phyloP scores from a whole-genome alignment of 2,888 invertebrate species.

The Chloromyia formosa region DNA sequence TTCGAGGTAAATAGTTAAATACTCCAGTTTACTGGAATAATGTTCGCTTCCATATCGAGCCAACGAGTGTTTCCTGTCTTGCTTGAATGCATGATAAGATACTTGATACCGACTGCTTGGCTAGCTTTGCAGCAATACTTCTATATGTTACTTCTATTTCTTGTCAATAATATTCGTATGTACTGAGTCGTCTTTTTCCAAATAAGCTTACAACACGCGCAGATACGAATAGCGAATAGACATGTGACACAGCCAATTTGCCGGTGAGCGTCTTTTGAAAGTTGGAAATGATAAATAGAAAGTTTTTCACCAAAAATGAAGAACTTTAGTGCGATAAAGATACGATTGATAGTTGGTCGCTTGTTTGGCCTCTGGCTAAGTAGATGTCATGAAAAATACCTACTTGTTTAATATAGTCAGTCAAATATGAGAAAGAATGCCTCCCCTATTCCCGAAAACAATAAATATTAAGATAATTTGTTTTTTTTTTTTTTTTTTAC shows the following conservation, averaged over 20 bases:
- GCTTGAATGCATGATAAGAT: slow-evolving; percentile 20
- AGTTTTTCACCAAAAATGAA: slow-evolving; percentile 36
- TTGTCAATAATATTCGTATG: not conserved
- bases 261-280: slow-evolving; percentile 19
- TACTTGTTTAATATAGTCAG: too few species aligned
- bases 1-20: slow-evolving; percentile 41
- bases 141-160: not conserved
- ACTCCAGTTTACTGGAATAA: slow-evolving; percentile 32
- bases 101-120: not conserved
- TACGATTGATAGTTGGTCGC: too few species aligned
- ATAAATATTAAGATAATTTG: too few species aligned
- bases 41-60: slow-evolving; percentile 28
- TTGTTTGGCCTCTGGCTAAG: too few species aligned
- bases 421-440: too few species aligned
- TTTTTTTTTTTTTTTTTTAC: too few species aligned
- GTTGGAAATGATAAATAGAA: slow-evolving; percentile 28
- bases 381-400: too few species aligned
- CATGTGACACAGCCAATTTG: slow-evolving; percentile 13
- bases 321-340: not conserved
- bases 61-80: slow-evolving; percentile 40
- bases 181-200: not conserved
- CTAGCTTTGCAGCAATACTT: not conserved
- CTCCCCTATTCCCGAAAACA: too few species aligned
- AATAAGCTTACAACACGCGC: too few species aligned
- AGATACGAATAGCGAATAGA: not conserved